phyloP scores from a whole-genome alignment of 2,888 invertebrate genomes.

The Agonopterix alstromeriana region DNA sequence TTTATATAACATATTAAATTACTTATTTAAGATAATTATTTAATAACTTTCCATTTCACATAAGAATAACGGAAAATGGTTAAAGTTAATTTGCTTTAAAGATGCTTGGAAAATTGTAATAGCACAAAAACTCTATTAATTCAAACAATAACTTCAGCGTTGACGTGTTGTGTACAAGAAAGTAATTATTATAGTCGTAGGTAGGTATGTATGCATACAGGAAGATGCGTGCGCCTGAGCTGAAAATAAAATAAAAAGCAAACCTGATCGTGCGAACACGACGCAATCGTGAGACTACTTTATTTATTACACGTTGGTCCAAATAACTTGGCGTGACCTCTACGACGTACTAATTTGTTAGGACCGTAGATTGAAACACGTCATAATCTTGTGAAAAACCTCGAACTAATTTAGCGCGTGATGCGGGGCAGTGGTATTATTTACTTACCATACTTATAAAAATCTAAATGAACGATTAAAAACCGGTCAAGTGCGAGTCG shows the following conservation, averaged over 20 bases:
- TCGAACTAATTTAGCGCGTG: too few relatives aligned
- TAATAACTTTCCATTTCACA: too few relatives aligned
- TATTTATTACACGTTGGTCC: not conserved
- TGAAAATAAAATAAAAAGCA: not conserved
- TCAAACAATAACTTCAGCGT: slow-evolving; percentile 1
- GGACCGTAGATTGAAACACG: not conserved
- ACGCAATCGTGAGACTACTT: not conserved
- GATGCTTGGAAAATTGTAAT: too few relatives aligned
- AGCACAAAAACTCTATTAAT: not conserved
- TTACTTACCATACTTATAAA: too few relatives aligned
- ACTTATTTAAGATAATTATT: too few relatives aligned
- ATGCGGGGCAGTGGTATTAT: too few relatives aligned
- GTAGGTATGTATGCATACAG: slow-evolving; percentile 2
- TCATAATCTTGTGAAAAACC: not conserved
- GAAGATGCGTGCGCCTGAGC: slow-evolving; percentile 4
- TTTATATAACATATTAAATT: too few relatives aligned
- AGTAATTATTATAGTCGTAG: not conserved
- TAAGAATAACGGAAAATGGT: too few relatives aligned
- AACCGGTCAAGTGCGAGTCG: too few relatives aligned
- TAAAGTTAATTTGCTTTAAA: too few relatives aligned
- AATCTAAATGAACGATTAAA: too few relatives aligned
- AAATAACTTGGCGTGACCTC: not conserved
- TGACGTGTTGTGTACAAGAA: not conserved
- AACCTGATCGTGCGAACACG: not conserved
- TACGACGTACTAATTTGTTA: not conserved